These are phyloP conservation scores for Callaeas wilsoni DNA, from an alignment of 2,113 vertebrate species.

Conservation along the genomic window DNA sequence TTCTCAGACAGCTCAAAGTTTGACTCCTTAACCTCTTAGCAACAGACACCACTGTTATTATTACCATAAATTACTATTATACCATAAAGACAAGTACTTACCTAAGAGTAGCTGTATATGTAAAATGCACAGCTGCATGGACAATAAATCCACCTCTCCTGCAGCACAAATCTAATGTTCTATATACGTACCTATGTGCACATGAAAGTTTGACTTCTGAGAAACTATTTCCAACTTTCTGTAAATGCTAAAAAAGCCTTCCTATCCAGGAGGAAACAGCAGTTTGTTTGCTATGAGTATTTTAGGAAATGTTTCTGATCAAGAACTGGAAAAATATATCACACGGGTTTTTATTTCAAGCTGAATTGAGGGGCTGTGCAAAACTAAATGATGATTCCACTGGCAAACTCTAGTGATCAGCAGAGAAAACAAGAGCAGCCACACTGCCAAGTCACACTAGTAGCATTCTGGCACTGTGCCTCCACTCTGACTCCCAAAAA, in stretches of 20 bases:
- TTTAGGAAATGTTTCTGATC: neutral
- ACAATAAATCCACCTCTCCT: neutral
- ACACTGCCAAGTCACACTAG: neutral
- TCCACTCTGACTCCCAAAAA: neutral
- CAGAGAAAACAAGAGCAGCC: neutral
- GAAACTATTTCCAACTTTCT: neutral
- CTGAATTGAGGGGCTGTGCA: neutral
- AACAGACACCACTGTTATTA: neutral
- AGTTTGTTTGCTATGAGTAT: neutral
- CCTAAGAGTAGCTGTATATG: neutral
- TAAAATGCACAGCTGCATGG: neutral
- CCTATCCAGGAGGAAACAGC: neutral
- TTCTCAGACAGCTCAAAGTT: neutral
- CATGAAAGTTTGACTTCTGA: neutral
- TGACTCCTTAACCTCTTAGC: neutral
- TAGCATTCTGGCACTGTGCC: neutral
- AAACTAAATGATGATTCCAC: neutral
- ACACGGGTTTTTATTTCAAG: neutral
- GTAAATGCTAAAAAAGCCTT: neutral
- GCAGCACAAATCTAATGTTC: fast-evolving
- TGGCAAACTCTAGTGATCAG: neutral
- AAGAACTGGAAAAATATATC: neutral
- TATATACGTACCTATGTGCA: fast-evolving
- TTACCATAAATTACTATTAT: neutral
- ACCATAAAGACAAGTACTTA: neutral